These are phyloP conservation scores for Agapornis roseicollis DNA, from an alignment of 2,113 vertebrate genomes.

Conservation along the genomic window DNA sequence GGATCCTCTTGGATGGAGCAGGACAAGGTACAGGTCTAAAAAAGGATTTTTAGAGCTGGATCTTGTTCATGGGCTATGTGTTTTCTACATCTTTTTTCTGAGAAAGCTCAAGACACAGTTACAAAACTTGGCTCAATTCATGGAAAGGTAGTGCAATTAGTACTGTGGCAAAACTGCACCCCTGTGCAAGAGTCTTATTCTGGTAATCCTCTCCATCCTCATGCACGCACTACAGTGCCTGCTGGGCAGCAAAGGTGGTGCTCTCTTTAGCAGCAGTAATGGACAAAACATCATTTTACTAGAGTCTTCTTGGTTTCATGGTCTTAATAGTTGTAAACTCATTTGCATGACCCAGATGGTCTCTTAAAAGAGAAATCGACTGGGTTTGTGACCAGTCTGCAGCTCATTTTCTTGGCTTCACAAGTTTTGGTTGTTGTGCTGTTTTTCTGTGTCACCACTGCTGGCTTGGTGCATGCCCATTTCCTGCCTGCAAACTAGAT, in stretches of 20 bases:
- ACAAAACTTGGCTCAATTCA: not conserved
- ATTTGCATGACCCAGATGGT: not conserved
- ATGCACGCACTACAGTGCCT: rapidly evolving
- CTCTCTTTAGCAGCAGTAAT: not conserved
- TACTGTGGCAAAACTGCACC: not conserved
- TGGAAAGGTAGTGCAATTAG: not conserved
- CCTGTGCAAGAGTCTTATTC: not conserved
- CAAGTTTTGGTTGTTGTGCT: not conserved
- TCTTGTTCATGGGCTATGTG: not conserved
- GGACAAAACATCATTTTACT: not conserved
- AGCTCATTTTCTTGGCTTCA: not conserved
- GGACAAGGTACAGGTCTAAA: not conserved
- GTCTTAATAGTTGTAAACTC: not conserved
- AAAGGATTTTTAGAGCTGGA: not conserved
- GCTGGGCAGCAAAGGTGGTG: not conserved
- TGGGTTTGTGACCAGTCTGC: not conserved
- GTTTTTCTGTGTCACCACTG: not conserved
- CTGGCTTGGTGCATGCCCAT: not conserved
- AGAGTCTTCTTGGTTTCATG: not conserved
- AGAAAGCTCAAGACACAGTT: not conserved
- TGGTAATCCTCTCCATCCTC: not conserved
- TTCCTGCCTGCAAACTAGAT: not conserved
- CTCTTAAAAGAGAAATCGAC: not conserved
- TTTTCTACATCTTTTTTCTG: not conserved
- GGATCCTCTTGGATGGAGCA: not conserved